These are phyloP conservation scores for Pterocles gutturalis DNA, from an alignment of 2,113 vertebrate species.

Conservation along the genomic window DNA sequence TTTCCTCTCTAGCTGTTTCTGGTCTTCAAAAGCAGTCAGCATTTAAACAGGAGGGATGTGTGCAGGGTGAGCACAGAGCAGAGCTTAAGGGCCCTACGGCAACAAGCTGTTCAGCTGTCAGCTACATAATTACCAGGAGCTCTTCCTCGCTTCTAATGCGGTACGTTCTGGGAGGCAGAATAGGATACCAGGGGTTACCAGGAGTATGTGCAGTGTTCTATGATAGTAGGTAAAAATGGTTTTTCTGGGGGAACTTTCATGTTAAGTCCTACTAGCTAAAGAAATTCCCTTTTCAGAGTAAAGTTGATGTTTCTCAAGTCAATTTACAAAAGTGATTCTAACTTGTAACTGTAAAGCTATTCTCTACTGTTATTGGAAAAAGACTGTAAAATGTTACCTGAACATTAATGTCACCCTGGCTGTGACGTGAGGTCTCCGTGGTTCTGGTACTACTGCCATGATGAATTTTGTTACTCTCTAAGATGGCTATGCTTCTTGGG, in stretches of 20 bases:
- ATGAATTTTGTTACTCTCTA: slow-evolving; percentile 71
- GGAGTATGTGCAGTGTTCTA: neutral
- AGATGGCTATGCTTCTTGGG: slow-evolving; percentile 52
- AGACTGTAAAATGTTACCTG: slow-evolving; percentile 15
- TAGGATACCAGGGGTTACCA: neutral
- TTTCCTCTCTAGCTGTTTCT: neutral
- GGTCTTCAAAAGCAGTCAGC: neutral
- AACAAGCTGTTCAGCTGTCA: neutral
- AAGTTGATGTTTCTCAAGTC: neutral
- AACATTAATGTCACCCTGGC: slow-evolving; percentile 58
- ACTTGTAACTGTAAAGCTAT: neutral
- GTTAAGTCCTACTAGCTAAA: neutral
- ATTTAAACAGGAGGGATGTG: neutral
- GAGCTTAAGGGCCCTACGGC: neutral
- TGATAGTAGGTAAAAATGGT: neutral
- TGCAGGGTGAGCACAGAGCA: neutral
- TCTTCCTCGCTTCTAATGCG: neutral
- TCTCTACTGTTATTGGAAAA: neutral
- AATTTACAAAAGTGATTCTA: neutral
- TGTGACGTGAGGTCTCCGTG: slow-evolving; percentile 49
- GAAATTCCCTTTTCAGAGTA: neutral
- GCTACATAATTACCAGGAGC: neutral
- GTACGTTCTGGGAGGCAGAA: neutral
- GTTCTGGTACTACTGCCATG: slow-evolving; percentile 61
- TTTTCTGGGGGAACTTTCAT: neutral